Evolutionary conservation across 2,888 invertebrate genomes (phyloP).

Genomic region (Julus scanicus): DNA sequence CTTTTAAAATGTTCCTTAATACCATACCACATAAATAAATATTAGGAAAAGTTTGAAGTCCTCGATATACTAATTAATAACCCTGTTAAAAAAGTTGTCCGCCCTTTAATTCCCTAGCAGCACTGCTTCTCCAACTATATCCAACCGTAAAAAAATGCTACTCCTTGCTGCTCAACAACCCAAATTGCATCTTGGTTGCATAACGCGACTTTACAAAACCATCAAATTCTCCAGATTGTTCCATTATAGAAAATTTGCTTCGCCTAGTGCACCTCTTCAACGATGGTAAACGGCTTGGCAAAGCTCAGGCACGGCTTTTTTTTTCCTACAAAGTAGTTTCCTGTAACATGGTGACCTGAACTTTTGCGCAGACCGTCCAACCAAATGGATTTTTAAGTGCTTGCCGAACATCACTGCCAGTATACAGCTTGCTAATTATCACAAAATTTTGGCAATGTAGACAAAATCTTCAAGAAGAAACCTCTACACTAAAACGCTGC

Average conservation of each 20-base stretch:
- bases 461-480: neutral
- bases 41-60: neutral
- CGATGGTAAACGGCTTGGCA: neutral
- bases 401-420: neutral
- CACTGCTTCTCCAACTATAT: neutral
- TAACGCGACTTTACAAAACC: neutral
- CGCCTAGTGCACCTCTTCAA: neutral
- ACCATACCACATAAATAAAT: neutral
- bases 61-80: neutral
- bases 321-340: no score
- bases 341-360: neutral
- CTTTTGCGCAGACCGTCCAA: neutral
- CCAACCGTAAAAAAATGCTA: neutral
- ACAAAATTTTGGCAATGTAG: conserved; percentile 36
- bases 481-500: conserved; percentile 10
- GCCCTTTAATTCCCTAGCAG: neutral
- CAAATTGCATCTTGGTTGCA: neutral
- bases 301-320: neutral
- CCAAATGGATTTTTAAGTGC: neutral
- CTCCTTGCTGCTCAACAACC: neutral
- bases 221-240: neutral
- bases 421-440: neutral
- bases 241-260: neutral
- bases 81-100: neutral
- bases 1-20: neutral